Percentiles rank a stretch among this genome's conserved stretches.
Conservation (phyloP, 2,888 invertebrate species). For the Rotaria sp. region DNA sequence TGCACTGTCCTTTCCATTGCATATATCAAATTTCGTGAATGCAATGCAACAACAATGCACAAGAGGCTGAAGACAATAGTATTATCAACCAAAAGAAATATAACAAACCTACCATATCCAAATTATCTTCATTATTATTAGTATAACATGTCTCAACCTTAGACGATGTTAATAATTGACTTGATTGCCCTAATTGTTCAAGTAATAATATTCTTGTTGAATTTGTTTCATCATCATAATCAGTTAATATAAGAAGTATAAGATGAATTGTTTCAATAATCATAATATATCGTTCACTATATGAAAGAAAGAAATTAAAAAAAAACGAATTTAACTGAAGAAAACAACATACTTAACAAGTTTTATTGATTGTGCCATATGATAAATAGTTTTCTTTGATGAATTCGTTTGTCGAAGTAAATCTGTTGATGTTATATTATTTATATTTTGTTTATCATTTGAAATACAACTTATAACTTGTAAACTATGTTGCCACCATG, state of each 20-base stretch:
- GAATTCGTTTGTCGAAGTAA: background rate
- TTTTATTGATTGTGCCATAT: too few relatives aligned
- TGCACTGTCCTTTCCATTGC: conserved; percentile 19
- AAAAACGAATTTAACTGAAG: too few relatives aligned
- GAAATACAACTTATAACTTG: background rate
- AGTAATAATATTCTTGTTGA: background rate
- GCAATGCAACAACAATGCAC: conserved; percentile 24
- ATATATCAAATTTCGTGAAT: background rate
- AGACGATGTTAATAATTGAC: background rate
- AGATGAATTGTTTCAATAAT: background rate
- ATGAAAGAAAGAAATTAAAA: background rate
- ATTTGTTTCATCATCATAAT: background rate
- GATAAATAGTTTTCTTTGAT: too few relatives aligned
- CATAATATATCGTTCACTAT: background rate
- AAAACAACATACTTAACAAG: too few relatives aligned
- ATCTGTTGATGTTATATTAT: background rate
- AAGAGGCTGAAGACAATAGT: background rate
- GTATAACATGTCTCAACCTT: background rate
- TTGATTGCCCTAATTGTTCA: background rate
- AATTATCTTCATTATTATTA: background rate
- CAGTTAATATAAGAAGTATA: background rate
- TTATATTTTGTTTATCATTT: background rate
- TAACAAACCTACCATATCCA: background rate
- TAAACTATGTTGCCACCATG: background rate
- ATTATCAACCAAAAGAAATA: background rate